Conservation (phyloP, 2,888 invertebrate species). For the Dasysyrphus albostriatus region DNA sequence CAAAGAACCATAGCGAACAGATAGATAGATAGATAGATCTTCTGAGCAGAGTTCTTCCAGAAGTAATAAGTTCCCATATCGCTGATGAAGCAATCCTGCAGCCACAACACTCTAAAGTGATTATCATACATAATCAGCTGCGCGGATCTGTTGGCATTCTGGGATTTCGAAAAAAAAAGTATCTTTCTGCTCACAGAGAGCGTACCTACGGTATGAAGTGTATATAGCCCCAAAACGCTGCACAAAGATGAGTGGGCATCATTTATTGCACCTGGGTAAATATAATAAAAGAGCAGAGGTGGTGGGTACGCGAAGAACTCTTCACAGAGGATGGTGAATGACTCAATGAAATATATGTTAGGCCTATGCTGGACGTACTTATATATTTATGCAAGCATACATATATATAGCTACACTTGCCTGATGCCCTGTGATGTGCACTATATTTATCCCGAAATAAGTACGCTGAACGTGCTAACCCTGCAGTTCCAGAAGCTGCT, state of each 20-base stretch:
- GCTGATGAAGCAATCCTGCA: constrained; percentile 71
- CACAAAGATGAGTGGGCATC: constrained; percentile 61
- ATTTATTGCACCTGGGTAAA: constrained; percentile 74
- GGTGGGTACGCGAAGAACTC: constrained; percentile 18
- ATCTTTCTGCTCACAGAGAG: not conserved
- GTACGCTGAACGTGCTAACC: constrained; percentile 42
- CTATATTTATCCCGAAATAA: constrained; percentile 52
- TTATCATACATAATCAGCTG: constrained; percentile 71
- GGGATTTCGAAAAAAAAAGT: constrained; percentile 36
- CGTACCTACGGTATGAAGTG: not conserved
- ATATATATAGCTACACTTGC: not conserved
- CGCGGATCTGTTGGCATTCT: constrained; percentile 56
- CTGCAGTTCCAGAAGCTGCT: constrained; percentile 68
- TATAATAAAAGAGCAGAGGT: constrained; percentile 60
- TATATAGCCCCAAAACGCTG: constrained; percentile 37
- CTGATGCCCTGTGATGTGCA: constrained; percentile 1
- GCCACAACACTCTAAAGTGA: constrained; percentile 65
- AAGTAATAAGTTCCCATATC: constrained; percentile 73
- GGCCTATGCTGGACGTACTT: constrained; percentile 32
- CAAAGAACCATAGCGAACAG: constrained; percentile 44
- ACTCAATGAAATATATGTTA: constrained; percentile 68
- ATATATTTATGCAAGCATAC: not conserved
- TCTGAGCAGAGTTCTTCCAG: constrained; percentile 48
- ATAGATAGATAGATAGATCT: constrained; percentile 30
- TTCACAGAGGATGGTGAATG: constrained; percentile 45